These are phyloP conservation scores for Hirtodrosophila trivittata DNA, from an alignment of 2,888 invertebrate genomes.

Conservation along the genomic window DNA sequence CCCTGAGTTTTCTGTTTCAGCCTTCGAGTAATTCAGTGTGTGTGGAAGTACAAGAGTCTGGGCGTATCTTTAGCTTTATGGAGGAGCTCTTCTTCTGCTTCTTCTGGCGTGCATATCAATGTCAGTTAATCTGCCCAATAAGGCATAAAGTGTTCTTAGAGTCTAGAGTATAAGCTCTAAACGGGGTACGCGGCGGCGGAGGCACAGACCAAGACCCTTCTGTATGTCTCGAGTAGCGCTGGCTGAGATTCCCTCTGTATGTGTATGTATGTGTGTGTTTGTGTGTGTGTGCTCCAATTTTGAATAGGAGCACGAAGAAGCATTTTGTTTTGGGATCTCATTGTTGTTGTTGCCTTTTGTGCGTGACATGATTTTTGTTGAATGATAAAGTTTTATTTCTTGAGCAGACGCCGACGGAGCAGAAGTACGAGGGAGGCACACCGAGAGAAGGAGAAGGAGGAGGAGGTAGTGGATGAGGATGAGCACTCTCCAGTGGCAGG, in stretches of 20 bases:
- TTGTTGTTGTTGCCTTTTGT: conserved; percentile 20
- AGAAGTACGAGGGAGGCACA: too few species aligned
- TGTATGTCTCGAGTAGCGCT: conserved; percentile 13
- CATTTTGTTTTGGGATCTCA: conserved; percentile 1
- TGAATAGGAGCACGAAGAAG: conserved; percentile 16
- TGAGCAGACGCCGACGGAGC: conserved; percentile 17
- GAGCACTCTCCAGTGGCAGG: conserved; percentile 19
- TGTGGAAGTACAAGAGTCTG: conserved; percentile 39
- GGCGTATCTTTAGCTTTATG: conserved; percentile 54
- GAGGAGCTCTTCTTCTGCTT: conserved; percentile 28
- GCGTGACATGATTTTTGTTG: conserved; percentile 80
- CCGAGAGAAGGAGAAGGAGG: not conserved
- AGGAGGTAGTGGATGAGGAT: not conserved
- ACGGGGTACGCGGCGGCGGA: not conserved
- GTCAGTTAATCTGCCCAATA: conserved; percentile 65
- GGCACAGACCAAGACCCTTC: conserved; percentile 35
- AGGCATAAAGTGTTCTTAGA: conserved; percentile 42
- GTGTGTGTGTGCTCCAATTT: conserved; percentile 54
- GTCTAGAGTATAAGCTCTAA: conserved; percentile 20
- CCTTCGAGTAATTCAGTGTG: not conserved
- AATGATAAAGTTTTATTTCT: conserved; percentile 63
- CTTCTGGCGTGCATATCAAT: conserved; percentile 60
- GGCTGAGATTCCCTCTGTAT: not conserved
- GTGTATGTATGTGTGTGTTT: not conserved
- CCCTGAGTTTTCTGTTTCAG: too few species aligned